Evolutionary conservation across 2,888 invertebrate species (phyloP), one percentile per base, ranked within the genome.

Genomic region (Myopa tessellatipennis): DNA sequence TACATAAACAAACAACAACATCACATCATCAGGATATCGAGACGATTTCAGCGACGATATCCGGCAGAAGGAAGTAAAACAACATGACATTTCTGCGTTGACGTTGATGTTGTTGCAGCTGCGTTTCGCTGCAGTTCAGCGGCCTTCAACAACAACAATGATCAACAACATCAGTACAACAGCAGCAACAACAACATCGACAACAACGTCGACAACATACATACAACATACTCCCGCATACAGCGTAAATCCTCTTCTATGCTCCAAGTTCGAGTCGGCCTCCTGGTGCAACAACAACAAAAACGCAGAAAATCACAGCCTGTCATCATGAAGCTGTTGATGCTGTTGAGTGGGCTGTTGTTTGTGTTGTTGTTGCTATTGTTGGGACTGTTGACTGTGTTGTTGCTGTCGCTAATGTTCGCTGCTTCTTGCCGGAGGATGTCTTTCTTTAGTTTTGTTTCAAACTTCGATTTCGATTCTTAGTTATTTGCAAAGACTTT

Each of bases 61-160:
- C 74, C 74, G 50, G 74, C 58, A 58, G 34, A 63, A 63, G 74
- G 74, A 74, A 74, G 45, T 74, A 36, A 74, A 45, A 65, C 65
- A 65, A 74, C 58, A 71, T 60, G 71, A 58, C 26, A 60, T 60
- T 60, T 60, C 60, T 60, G 55, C 36, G 71, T 71, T 71, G 60
- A 45, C 45, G 45, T 10, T 45, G 45, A 45, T 45, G 58, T 71
- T 38, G 38, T 58, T 71, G 71, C 71, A 71, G 71, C 71, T 71
- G 55, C 55, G 16, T 55, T n/a, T 55, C 16, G n/a, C 55, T 55
- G n/a, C 55, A 55, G 55, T n/a, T 55, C 16, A 55, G 55, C 55
- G 55, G 16, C 55, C 55, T 55, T 55, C 16, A 55, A 55, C 16
- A 55, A 55, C n/a, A 55, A 6, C 55, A 10, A 6, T 5, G 16